These are phyloP conservation scores for Candidula unifasciata DNA, from an alignment of 2,888 invertebrate species.

Conservation along the genomic window DNA sequence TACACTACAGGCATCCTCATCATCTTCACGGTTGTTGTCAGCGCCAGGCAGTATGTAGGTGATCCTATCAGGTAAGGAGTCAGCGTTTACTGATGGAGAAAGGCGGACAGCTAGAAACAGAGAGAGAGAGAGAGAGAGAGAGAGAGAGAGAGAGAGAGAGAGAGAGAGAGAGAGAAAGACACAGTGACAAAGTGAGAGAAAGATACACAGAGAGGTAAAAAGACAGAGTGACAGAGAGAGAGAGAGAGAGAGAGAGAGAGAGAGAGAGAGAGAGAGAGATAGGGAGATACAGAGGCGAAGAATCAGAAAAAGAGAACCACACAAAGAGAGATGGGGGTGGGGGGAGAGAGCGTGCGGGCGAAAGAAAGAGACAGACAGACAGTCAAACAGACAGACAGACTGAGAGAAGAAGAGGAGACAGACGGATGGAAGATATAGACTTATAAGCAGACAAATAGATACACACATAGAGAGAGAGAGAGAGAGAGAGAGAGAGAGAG, in stretches of 20 bases:
- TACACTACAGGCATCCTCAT: conserved; percentile 77
- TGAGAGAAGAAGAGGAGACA: too few species aligned
- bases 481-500: not conserved
- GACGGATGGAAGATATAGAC: too few species aligned
- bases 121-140: not conserved
- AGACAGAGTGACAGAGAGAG: conserved; percentile 1
- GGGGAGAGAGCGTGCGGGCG: not conserved
- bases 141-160: not conserved
- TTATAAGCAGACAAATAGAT: too few species aligned
- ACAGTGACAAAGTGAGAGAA: not conserved
- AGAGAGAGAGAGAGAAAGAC: not conserved
- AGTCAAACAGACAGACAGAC: too few species aligned
- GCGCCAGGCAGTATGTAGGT: conserved; percentile 77
- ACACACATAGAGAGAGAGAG: too few species aligned
- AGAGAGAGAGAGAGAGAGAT: not conserved
- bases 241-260: conserved; percentile 14
- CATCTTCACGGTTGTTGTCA: conserved; percentile 76
- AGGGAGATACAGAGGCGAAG: not conserved
- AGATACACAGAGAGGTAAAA: not conserved
- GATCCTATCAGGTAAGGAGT: conserved; percentile 61
- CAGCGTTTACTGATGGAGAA: too few species aligned
- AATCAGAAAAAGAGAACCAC: not conserved
- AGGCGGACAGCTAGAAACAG: not conserved
- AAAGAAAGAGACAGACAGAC: not conserved
- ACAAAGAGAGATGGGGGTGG: not conserved